These are phyloP conservation scores for Trichogramma pretiosum DNA, from an alignment of 1,140 invertebrate genomes.

Conservation along the genomic window DNA sequence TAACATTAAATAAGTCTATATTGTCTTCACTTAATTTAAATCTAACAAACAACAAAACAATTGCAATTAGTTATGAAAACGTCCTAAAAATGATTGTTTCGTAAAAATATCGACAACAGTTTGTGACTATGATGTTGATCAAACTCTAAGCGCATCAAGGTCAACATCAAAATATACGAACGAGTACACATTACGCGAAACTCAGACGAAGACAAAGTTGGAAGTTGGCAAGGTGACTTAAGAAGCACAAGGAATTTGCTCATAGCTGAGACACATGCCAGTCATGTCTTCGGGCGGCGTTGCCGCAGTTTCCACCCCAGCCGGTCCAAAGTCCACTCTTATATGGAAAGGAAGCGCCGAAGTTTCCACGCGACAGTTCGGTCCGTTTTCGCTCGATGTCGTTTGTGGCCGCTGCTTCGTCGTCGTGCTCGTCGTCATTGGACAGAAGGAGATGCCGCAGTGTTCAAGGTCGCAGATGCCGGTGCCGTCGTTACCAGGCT, in stretches of 20 bases:
- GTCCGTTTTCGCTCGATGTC: not conserved
- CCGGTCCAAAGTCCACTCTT: conserved; percentile 62
- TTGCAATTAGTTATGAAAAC: too few relatives aligned
- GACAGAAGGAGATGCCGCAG: conserved; percentile 63
- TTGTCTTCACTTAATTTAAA: too few relatives aligned
- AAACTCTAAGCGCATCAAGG: too few relatives aligned
- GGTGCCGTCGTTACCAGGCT: conserved; percentile 48
- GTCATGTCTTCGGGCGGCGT: conserved; percentile 69
- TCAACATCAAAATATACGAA: too few relatives aligned
- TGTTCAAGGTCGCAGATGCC: conserved; percentile 64
- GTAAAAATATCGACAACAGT: too few relatives aligned
- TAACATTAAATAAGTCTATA: too few relatives aligned
- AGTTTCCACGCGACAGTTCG: conserved; percentile 60
- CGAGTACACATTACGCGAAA: not conserved
- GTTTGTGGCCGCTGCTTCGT: not conserved
- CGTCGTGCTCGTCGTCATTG: not conserved
- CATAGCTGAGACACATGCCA: conserved; percentile 65
- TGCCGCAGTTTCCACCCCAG: conserved; percentile 44
- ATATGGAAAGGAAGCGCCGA: conserved; percentile 69
- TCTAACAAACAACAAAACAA: too few relatives aligned
- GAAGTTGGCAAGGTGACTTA: not conserved
- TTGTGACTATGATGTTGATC: too few relatives aligned
- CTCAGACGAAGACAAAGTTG: too few relatives aligned
- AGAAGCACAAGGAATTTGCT: conserved; percentile 55
- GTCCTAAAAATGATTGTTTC: conserved; percentile 5